Percentiles rank a stretch among this genome's conserved stretches.
Conservation (phyloP, 2,113 vertebrate species). For the Australoheros scitulus region DNA sequence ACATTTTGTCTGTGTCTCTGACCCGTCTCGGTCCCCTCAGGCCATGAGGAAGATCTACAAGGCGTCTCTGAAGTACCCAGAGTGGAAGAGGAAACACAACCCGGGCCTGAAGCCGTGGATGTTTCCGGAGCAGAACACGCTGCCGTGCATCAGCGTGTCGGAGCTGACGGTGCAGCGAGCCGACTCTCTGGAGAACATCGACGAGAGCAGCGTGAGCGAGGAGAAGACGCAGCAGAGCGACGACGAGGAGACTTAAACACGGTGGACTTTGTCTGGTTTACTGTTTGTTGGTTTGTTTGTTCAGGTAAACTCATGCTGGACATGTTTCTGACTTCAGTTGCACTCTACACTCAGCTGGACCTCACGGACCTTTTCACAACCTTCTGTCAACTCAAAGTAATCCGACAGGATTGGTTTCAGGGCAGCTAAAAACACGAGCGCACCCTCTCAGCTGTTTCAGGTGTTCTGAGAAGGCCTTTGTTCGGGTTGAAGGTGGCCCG, state of each 20-base stretch:
- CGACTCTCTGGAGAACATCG: conserved; percentile 85
- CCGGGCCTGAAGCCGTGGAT: conserved; percentile 85
- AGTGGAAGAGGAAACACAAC: conserved; percentile 85
- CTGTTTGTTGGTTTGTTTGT: conserved; percentile 38
- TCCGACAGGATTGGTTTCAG: background rate
- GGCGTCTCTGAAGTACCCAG: conserved; percentile 86
- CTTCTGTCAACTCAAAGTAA: background rate
- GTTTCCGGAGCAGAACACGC: conserved; percentile 83
- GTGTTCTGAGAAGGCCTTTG: background rate
- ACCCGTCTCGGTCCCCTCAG: conserved; percentile 50
- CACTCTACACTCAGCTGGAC: background rate
- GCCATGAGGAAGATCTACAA: conserved; percentile 90
- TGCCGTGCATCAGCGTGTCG: conserved; percentile 76
- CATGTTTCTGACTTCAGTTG: background rate
- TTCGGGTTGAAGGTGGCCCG: background rate
- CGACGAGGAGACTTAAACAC: conserved; percentile 77
- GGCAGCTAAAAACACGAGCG: background rate
- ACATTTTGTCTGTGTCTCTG: background rate
- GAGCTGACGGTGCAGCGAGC: conserved; percentile 81
- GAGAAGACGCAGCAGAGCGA: conserved; percentile 80
- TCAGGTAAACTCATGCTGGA: background rate
- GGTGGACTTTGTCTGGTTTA: background rate
- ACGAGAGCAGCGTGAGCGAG: conserved; percentile 82
- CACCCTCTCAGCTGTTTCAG: background rate
- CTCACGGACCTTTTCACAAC: background rate